Evolutionary conservation across 2,113 vertebrate genomes (phyloP), one percentile per base, ranked within the genome.

Genomic region (Tetrax tetrax): DNA sequence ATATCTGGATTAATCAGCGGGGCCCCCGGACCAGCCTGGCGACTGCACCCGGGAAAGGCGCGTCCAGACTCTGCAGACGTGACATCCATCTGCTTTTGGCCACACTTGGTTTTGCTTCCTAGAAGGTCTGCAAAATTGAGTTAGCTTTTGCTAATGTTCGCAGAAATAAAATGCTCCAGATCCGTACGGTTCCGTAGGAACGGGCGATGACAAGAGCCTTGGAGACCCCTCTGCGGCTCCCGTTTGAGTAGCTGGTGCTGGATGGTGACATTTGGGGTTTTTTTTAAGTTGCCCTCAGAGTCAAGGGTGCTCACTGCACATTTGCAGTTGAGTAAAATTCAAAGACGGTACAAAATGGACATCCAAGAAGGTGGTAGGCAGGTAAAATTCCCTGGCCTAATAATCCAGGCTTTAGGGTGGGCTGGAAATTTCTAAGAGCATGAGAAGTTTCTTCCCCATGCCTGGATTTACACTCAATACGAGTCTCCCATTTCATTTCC

Each of bases 111-210:
- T 74, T 85, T 35, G 7, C 12, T 61, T 76, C 61, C 84, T 24
- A 0, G 3, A 0, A 53, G 16, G 15, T 66, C 37, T 63, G 64
- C 35, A 7, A 63, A 78, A 35, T 2, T 10, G 45, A 10, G 19
- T 3, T 8, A 6, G 5, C 18, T 59, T 43, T 43, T 19, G 1
- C 7, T 10, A 5, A 3, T 3, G 0, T n/a, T 27, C 43, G 14
- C 59, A 23, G 83, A 27, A 51, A 11, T 0, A 2, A 9, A 14
- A 10, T 0, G 37, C 37, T 17, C 1, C 10, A 2, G 11, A 5
- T 24, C 10, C 8, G 0, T 2, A 2, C 11, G 1, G 0, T 8
- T 37, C 35, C 2, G 23, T 3, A 2, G 64, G 12, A 27, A 2
- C 14, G 0, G 14, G 51, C 2, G 3, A 7, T 19, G 14, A 24